Evolutionary conservation across 2,888 invertebrate species (phyloP).

Genomic region (Cephonodes hylas): DNA sequence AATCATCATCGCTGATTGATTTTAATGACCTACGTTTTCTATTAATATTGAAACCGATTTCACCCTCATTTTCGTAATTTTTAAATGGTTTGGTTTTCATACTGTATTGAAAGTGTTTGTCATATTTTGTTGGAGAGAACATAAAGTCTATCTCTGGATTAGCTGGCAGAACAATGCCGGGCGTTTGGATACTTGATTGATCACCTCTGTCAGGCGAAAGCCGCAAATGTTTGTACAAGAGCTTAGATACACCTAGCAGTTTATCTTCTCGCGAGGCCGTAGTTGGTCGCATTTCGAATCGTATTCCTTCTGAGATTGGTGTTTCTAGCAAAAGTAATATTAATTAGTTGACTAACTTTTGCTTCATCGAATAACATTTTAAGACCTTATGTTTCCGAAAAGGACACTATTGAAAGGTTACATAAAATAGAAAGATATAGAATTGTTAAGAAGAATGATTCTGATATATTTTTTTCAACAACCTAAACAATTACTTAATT

Average conservation of each 20-base stretch:
- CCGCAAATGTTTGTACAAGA: conserved; percentile 38
- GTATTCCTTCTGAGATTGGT: conserved; percentile 36
- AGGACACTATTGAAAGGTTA: no score
- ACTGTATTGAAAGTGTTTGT: background rate
- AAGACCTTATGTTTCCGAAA: no score
- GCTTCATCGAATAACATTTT: no score
- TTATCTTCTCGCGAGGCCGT: conserved; percentile 23
- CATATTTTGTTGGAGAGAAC: background rate
- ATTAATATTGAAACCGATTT: background rate
- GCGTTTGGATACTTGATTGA: background rate
- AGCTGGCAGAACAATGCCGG: background rate
- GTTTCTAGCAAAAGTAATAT: background rate
- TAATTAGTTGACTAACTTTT: background rate
- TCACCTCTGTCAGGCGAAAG: background rate
- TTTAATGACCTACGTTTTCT: conserved; percentile 28
- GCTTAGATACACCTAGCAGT: conserved; percentile 22
- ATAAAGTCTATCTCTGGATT: background rate
- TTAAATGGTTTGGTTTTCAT: background rate
- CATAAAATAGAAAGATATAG: no score
- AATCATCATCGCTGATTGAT: conserved; percentile 18
- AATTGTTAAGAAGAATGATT: no score
- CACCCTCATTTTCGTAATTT: background rate
- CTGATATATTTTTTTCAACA: no score
- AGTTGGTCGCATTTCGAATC: conserved; percentile 34
- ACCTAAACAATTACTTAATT: background rate